Conservation (phyloP, 1,140 invertebrate genomes). For the Zaprionus camerounensis region DNA sequence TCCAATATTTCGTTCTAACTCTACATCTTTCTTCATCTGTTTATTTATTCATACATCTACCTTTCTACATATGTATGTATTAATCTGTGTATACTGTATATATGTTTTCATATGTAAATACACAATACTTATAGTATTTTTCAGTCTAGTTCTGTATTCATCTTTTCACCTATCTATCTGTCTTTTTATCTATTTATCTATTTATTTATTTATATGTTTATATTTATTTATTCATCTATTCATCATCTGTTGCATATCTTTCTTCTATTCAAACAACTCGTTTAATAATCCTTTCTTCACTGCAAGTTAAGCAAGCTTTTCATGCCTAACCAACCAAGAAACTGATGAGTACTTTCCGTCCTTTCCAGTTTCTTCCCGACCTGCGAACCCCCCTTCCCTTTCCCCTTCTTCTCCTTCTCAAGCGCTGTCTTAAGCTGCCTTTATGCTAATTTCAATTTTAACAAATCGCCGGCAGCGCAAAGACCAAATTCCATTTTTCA, state of each 20-base stretch:
- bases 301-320: neutral
- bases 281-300: neutral
- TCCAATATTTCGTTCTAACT: too few relatives aligned
- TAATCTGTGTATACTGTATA: too few relatives aligned
- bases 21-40: too few relatives aligned
- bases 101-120: too few relatives aligned
- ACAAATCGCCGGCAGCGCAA: constrained; percentile 22
- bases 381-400: neutral
- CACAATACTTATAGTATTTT: too few relatives aligned
- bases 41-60: too few relatives aligned
- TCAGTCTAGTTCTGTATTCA: neutral
- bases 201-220: neutral
- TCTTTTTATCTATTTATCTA: neutral
- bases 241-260: neutral
- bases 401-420: too few relatives aligned
- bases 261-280: too few relatives aligned
- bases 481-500: constrained; percentile 37
- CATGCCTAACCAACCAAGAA: neutral
- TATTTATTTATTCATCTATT: neutral
- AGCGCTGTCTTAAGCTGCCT: neutral
- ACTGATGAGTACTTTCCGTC: neutral
- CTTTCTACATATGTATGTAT: too few relatives aligned
- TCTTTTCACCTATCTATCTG: neutral
- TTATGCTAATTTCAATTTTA: constrained; percentile 15
- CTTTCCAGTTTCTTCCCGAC: neutral